Conservation (phyloP, 2,888 invertebrate genomes). For the Apamea monoglypha region DNA sequence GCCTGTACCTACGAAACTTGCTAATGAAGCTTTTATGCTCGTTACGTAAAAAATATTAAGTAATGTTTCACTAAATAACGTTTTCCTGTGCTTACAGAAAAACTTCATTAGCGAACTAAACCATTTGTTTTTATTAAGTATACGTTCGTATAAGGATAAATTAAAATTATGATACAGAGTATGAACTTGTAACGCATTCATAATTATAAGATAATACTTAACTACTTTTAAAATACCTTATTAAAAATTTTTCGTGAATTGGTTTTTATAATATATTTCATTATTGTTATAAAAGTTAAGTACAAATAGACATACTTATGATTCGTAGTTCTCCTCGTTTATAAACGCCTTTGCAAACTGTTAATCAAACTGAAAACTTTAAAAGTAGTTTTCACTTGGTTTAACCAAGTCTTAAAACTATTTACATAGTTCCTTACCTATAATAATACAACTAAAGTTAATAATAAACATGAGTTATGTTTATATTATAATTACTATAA, state of each 20-base stretch:
- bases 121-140: background rate
- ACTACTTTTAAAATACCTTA: background rate
- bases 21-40: slow-evolving; percentile 1
- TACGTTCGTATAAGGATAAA: background rate
- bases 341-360: background rate
- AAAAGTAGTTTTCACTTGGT: background rate
- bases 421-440: background rate
- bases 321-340: background rate
- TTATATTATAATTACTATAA: background rate
- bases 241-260: background rate
- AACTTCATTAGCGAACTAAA: background rate
- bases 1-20: slow-evolving; percentile 7
- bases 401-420: background rate
- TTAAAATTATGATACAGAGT: background rate
- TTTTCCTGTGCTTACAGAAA: background rate
- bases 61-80: background rate
- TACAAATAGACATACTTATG: background rate
- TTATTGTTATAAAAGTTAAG: background rate
- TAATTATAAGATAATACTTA: background rate
- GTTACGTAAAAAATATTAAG: background rate
- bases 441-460: background rate
- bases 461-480: background rate
- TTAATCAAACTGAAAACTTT: background rate
- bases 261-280: no score
- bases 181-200: background rate